phyloP scores from a whole-genome alignment of 2,797 vertebrate genomes.

The Lepilemur septentrionalis region DNA sequence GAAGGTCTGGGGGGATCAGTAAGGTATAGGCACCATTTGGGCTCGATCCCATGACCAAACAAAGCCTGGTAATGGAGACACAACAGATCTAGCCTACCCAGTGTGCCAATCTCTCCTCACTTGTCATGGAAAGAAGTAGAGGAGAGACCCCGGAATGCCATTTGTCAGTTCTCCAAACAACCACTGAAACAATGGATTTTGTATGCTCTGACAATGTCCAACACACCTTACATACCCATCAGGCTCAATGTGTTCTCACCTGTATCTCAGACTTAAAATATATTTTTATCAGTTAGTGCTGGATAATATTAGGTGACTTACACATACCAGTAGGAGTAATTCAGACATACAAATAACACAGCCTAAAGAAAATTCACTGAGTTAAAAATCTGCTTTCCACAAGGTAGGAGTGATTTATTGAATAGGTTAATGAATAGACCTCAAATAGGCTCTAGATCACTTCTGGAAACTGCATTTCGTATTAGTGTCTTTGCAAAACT shows the following conservation, averaged over 20 bases:
- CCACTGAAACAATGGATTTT: neutral
- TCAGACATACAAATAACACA: neutral
- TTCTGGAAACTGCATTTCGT: conserved; percentile 4
- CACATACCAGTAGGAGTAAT: neutral
- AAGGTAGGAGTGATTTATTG: neutral
- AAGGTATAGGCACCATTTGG: neutral
- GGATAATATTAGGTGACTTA: neutral
- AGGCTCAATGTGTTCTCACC: neutral
- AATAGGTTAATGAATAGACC: neutral
- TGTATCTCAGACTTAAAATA: neutral
- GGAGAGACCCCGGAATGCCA: neutral
- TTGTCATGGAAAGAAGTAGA: neutral
- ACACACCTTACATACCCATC: neutral
- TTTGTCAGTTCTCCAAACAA: neutral
- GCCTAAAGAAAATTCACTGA: conserved; percentile 44
- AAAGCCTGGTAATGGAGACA: neutral
- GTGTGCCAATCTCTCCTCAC: neutral
- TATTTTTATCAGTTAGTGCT: conserved; percentile 10
- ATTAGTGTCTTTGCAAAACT: neutral
- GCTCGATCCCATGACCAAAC: neutral
- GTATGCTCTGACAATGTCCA: neutral
- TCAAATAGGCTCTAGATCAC: neutral
- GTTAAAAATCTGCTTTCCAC: neutral
- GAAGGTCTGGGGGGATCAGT: neutral
- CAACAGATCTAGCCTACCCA: neutral